Evolutionary conservation across 2,113 vertebrate genomes (phyloP).

Genomic region (Ia io): DNA sequence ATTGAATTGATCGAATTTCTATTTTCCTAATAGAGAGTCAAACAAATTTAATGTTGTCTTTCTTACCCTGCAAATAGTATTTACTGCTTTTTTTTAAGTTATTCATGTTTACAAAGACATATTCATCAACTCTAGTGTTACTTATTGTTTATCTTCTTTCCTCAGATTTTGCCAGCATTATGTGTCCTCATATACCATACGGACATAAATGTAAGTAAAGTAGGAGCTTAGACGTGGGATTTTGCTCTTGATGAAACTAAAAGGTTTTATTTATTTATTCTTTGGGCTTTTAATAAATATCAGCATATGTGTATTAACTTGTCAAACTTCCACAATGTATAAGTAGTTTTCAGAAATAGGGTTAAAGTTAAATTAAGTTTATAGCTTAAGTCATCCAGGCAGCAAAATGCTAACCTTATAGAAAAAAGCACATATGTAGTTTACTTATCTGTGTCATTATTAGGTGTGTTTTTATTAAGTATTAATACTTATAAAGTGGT

Average conservation of each 20-base stretch:
- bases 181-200: slow-evolving; percentile 99
- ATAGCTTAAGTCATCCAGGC: neutral
- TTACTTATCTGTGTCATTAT: neutral
- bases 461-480: slow-evolving; percentile 23
- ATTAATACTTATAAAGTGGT: slow-evolving; percentile 13
- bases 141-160: slow-evolving; percentile 74
- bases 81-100: slow-evolving; percentile 42
- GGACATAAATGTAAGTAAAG: slow-evolving; percentile 97
- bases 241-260: neutral
- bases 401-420: slow-evolving; percentile 1
- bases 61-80: slow-evolving; percentile 17
- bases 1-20: slow-evolving; percentile 51
- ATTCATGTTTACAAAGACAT: slow-evolving; percentile 41
- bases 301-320: neutral
- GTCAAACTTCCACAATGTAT: neutral
- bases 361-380: slow-evolving; percentile 35
- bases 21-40: slow-evolving; percentile 44
- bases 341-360: neutral
- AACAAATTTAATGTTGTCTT: slow-evolving; percentile 39
- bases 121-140: slow-evolving; percentile 7
- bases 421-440: neutral
- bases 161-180: slow-evolving; percentile 97
- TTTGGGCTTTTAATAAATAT: slow-evolving; percentile 21
- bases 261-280: neutral
- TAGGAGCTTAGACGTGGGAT: neutral